Conservation (phyloP, 2,888 invertebrate genomes). For the Drosophila seclusa region DNA sequence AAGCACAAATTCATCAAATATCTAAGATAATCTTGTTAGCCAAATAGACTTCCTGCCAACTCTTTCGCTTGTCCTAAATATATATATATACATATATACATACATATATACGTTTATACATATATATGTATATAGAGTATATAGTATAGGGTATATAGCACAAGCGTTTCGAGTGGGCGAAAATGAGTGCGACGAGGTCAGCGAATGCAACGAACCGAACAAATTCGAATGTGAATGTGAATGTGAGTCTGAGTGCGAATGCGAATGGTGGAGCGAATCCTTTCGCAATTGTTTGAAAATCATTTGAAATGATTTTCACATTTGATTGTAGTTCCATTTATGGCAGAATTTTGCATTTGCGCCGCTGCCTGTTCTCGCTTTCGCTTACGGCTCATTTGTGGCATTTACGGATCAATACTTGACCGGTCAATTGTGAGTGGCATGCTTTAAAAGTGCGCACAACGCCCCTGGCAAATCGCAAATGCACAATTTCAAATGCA, state of each 20-base stretch:
- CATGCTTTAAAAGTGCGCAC: not conserved
- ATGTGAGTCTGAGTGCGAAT: constrained; percentile 53
- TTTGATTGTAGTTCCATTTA: constrained; percentile 59
- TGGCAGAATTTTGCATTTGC: constrained; percentile 52
- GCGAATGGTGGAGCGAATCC: constrained; percentile 14
- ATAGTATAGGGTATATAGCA: not conserved
- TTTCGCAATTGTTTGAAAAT: constrained; percentile 40
- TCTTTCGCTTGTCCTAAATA: not conserved
- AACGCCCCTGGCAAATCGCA: not conserved
- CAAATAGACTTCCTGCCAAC: not conserved
- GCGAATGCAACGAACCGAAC: constrained; percentile 11
- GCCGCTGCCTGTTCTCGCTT: constrained; percentile 8
- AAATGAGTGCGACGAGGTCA: constrained; percentile 15
- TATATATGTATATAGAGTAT: not conserved
- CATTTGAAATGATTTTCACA: constrained; percentile 61
- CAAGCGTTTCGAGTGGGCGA: not conserved
- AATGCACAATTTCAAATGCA: constrained; percentile 1
- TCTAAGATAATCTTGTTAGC: not conserved
- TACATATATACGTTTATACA: not conserved
- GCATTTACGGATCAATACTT: constrained; percentile 39
- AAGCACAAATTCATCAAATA: not conserved
- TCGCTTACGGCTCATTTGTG: constrained; percentile 63
- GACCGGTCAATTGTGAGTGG: constrained; percentile 10
- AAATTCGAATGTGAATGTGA: constrained; percentile 8
- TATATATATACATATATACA: not conserved